Base-by-base conservation (phyloP, 2,888 invertebrate species). In the Netelia inedita region DNA sequence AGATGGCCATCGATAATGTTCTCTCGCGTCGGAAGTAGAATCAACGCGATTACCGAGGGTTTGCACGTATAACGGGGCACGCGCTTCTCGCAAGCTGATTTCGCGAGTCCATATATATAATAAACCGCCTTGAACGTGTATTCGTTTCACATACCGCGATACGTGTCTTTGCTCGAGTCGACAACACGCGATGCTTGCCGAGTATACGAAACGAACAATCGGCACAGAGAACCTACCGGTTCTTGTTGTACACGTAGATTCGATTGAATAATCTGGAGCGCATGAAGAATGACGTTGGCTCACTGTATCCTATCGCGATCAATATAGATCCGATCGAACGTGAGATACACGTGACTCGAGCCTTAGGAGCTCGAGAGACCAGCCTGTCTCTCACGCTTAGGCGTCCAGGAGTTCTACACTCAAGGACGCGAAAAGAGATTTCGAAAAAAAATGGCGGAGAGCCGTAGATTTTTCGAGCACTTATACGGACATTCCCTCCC, bases 341-440 rank as follows among this genome's bases (percentile, higher is more conserved):
- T 85, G 85, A 85, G 85, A 85, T 79, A 82, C 85, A 79, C 82
- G 82, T 79, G 85, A 85, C 82, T 82, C 63, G 65, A 28, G 59
- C 65, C 28, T 23, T 6, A 8, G 19, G 59, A 68, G 43, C 41
- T 43, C 59, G 50, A 55, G 69, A 69, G 35, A 41, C 46, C 66
- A 57, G 78, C 78, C 79, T 82, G 85, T 82, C 85, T 82, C 85
- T 85, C 85, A 79, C 85, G 85, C 74, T 74, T 85, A 66, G n/a
- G 16, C 53, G 16, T 16, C 79, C 71, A 71, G 66, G 57, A 21
- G 21, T 71, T 71, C 68, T 41, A 61, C 50, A 35, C 16, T 79
- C 85, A 85, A 85, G 85, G 85, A 79, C 85, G 75, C 57, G 71
- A 28, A 63, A 69, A 68, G 55, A 75, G 69, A 65, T 85, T 82